These are phyloP conservation scores for Pogonophryne albipinna DNA, from an alignment of 2,797 vertebrate species.

Conservation along the genomic window DNA sequence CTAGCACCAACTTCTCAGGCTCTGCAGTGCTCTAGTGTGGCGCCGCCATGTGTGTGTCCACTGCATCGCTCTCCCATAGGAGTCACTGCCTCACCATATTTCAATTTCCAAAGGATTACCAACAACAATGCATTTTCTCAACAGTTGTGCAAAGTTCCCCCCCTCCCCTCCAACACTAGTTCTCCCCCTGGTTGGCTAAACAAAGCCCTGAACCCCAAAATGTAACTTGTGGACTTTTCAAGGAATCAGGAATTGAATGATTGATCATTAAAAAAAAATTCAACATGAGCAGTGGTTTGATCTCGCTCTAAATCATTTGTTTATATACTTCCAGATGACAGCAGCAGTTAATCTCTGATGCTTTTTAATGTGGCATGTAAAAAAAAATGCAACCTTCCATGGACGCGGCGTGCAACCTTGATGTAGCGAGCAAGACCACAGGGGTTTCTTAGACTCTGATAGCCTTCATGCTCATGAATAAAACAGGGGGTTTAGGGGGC, in stretches of 20 bases:
- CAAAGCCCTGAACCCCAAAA: conserved; percentile 64
- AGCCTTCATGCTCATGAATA: conserved; percentile 89
- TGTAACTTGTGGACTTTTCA: conserved; percentile 66
- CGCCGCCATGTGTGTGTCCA: conserved; percentile 59
- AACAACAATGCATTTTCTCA: conserved; percentile 75
- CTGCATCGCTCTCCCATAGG: conserved; percentile 50
- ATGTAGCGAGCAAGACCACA: conserved; percentile 84
- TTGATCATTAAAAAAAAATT: conserved; percentile 73
- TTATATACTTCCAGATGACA: conserved; percentile 69
- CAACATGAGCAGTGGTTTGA: conserved; percentile 48
- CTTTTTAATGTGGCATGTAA: conserved; percentile 73
- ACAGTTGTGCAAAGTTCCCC: conserved; percentile 76
- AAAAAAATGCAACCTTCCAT: conserved; percentile 73
- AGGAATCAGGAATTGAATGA: conserved; percentile 72
- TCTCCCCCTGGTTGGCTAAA: conserved; percentile 53
- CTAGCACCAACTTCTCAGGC: conserved; percentile 57
- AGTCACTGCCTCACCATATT: conserved; percentile 64
- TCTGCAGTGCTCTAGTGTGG: conserved; percentile 42
- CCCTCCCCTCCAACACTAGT: conserved; percentile 34
- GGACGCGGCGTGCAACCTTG: conserved; percentile 82
- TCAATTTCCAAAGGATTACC: conserved; percentile 80
- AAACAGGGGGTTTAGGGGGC: conserved; percentile 88
- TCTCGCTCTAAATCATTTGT: conserved; percentile 64
- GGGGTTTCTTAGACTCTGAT: conserved; percentile 86
- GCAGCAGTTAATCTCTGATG: conserved; percentile 78